Evolutionary conservation across 2,888 invertebrate species (phyloP).

Genomic region (Antheraea yamamai): DNA sequence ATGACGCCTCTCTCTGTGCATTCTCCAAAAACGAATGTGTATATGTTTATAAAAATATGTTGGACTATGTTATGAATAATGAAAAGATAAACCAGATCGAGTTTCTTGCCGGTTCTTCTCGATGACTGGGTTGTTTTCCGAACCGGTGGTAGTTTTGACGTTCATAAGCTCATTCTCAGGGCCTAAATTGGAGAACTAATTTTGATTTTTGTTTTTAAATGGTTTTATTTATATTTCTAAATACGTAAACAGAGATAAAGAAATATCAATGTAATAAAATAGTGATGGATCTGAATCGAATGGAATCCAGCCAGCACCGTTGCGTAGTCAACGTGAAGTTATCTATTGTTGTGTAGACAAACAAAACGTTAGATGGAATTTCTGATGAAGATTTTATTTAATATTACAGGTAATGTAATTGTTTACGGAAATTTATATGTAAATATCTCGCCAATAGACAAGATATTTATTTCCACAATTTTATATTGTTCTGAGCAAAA

Average conservation of each 20-base stretch:
- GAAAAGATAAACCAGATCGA: too few species aligned
- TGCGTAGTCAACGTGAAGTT: constrained; percentile 16
- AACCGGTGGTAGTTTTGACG: too few species aligned
- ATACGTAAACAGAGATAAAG: neutral
- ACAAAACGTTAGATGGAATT: constrained; percentile 15
- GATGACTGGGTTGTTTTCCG: too few species aligned
- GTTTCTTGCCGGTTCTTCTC: too few species aligned
- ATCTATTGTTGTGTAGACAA: constrained; percentile 16
- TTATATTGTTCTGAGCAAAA: neutral
- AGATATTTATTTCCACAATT: neutral
- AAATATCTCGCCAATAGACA: neutral
- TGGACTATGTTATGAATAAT: too few species aligned
- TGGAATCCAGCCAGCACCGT: constrained; percentile 13
- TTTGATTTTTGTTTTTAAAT: neutral
- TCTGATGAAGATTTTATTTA: constrained; percentile 10
- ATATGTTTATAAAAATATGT: too few species aligned
- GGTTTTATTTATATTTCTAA: neutral
- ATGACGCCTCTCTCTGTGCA: too few species aligned
- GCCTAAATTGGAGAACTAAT: too few species aligned
- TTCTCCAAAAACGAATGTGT: too few species aligned
- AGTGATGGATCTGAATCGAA: constrained; percentile 14
- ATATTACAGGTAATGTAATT: constrained; percentile 3
- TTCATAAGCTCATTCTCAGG: too few species aligned
- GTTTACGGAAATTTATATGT: neutral
- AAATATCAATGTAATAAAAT: constrained; percentile 12